A percentile compares a stretch with the other conserved stretches of the same genome.
Evolutionary conservation across 2,797 vertebrate genomes (phyloP).

Genomic region (Anguilla megastoma): DNA sequence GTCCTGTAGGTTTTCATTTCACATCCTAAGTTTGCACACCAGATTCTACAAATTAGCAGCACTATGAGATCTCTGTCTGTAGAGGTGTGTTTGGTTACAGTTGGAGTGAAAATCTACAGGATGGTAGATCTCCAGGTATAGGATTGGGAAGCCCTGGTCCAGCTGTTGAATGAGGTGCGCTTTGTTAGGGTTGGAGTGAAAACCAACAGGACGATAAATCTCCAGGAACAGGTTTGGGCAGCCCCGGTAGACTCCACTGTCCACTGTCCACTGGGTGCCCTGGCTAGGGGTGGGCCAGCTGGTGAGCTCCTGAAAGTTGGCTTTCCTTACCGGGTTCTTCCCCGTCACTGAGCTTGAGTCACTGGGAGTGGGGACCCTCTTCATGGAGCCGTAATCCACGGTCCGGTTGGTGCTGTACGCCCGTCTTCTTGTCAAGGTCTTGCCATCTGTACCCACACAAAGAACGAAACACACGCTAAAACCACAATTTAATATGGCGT

Average conservation of each 20-base stretch:
- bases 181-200: too few species aligned
- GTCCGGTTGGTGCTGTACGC: slow-evolving; percentile 92
- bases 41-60: too few species aligned
- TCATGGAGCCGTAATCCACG: slow-evolving; percentile 67
- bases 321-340: slow-evolving; percentile 84
- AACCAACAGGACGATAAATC: too few species aligned
- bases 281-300: slow-evolving; percentile 72
- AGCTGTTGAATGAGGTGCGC: too few species aligned
- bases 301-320: slow-evolving; percentile 82
- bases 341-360: slow-evolving; percentile 73
- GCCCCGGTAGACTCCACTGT: slow-evolving; percentile 68
- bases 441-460: slow-evolving; percentile 60
- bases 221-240: too few species aligned
- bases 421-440: slow-evolving; percentile 70
- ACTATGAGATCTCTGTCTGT: too few species aligned
- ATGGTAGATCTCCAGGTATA: too few species aligned
- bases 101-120: too few species aligned
- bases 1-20: too few species aligned
- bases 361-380: slow-evolving; percentile 77
- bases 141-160: too few species aligned
- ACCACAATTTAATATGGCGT: not conserved
- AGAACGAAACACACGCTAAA: not conserved
- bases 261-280: slow-evolving; percentile 70
- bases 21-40: too few species aligned
- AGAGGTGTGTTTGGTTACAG: too few species aligned